phyloP scores from a whole-genome alignment of 1,140 invertebrate genomes.

The Cotesia vestalis region DNA sequence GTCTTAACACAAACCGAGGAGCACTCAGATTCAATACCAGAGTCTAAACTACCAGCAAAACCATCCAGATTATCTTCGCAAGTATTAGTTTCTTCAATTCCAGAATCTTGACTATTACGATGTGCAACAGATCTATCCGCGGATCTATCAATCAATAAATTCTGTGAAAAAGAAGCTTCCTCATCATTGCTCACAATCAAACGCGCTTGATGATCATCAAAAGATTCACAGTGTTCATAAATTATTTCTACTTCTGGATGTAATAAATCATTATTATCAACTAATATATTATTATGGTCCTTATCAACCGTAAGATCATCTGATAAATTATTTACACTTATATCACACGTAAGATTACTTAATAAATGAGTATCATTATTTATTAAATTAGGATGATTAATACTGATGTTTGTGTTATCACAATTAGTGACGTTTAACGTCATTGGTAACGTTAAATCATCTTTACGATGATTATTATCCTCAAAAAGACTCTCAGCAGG shows the following conservation, averaged over 20 bases:
- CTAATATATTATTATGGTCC: constrained; percentile 15
- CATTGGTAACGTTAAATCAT: constrained; percentile 40
- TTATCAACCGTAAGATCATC: constrained; percentile 3
- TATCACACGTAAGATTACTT: constrained; percentile 16
- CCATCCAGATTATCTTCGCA: constrained; percentile 29
- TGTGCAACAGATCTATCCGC: constrained; percentile 41
- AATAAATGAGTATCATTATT: constrained; percentile 19
- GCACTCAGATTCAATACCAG: constrained; percentile 51
- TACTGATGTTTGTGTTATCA: constrained; percentile 36
- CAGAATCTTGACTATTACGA: constrained; percentile 46
- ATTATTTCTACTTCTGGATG: constrained; percentile 19
- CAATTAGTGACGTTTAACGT: constrained; percentile 27
- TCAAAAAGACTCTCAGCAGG: constrained; percentile 6
- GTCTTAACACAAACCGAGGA: constrained; percentile 45
- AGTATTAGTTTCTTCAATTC: constrained; percentile 42
- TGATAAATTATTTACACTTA: constrained; percentile 13
- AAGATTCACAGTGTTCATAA: constrained; percentile 8
- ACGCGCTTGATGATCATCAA: constrained; percentile 1
- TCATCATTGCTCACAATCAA: constrained; percentile 12
- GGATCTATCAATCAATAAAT: constrained; percentile 42
- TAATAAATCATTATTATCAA: constrained; percentile 10
- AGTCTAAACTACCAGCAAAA: constrained; percentile 44
- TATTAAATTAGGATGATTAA: constrained; percentile 17
- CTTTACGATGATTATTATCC: constrained; percentile 7
- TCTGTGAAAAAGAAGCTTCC: constrained; percentile 28